Evolutionary conservation across 1,140 invertebrate genomes (phyloP).

Genomic region (Sycophaga agraensis): DNA sequence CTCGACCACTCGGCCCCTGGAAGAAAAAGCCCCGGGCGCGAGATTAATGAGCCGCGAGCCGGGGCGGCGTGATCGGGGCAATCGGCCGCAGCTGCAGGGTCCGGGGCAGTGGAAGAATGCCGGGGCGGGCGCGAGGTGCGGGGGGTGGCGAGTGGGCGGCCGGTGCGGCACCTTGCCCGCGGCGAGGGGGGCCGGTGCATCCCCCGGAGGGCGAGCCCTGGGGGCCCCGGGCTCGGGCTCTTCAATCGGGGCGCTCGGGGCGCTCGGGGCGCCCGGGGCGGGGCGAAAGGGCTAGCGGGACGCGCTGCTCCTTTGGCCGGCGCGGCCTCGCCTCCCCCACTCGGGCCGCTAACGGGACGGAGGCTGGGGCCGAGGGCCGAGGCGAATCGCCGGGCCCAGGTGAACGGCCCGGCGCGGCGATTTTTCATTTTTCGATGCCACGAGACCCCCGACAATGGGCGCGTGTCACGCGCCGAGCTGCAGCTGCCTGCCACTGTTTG

Average conservation of each 20-base stretch:
- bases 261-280: neutral
- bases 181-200: slow-evolving; percentile 21
- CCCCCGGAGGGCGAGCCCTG: no score
- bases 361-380: neutral
- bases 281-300: neutral
- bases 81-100: no score
- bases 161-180: slow-evolving; percentile 28
- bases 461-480: slow-evolving; percentile 48
- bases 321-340: no score
- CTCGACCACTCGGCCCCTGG: no score
- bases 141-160: slow-evolving; percentile 5
- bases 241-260: slow-evolving; percentile 8
- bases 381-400: slow-evolving; percentile 42
- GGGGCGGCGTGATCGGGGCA: no score
- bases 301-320: neutral
- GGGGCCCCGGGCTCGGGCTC: slow-evolving; percentile 13
- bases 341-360: neutral
- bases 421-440: slow-evolving; percentile 58
- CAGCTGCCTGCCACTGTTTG: slow-evolving; percentile 45
- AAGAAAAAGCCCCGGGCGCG: no score
- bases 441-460: slow-evolving; percentile 56
- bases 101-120: neutral
- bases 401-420: slow-evolving; percentile 47
- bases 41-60: no score
- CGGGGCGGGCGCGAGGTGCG: neutral